Conservation (phyloP, 2,797 vertebrate genomes). For the Chaetodon trifasciatus region DNA sequence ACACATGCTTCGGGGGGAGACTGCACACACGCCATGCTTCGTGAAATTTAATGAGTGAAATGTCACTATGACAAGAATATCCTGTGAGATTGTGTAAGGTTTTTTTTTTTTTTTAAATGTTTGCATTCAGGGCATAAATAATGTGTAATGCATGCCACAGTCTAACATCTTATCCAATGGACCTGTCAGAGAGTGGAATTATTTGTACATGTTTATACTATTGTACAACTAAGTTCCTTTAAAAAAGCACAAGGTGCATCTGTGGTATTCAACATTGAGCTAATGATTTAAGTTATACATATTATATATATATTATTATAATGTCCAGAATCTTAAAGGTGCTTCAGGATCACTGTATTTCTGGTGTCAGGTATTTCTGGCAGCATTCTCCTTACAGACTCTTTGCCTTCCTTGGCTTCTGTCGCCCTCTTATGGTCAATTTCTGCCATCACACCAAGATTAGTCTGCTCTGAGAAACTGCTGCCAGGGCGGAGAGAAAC, state of each 20-base stretch:
- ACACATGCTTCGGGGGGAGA: too few species aligned
- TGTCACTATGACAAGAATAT: not conserved
- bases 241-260: too few species aligned
- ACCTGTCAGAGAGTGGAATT: too few species aligned
- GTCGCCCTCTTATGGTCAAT: conserved; percentile 45
- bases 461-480: fast-evolving
- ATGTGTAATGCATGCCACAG: not conserved
- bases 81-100: too few species aligned
- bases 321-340: not conserved
- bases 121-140: not conserved
- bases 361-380: not conserved
- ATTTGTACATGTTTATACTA: too few species aligned
- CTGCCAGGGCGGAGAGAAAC: not conserved
- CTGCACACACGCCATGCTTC: too few species aligned
- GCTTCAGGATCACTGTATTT: not conserved
- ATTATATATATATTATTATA: not conserved
- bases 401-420: not conserved
- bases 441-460: not conserved
- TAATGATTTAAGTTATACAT: too few species aligned
- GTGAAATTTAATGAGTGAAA: too few species aligned
- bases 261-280: not conserved
- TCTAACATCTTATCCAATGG: not conserved
- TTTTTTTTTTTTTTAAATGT: too few species aligned
- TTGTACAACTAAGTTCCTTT: too few species aligned
- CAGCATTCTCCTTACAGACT: too few species aligned